Evolutionary conservation across 2,888 invertebrate genomes (phyloP).

Genomic region (Sesia bembeciformis): DNA sequence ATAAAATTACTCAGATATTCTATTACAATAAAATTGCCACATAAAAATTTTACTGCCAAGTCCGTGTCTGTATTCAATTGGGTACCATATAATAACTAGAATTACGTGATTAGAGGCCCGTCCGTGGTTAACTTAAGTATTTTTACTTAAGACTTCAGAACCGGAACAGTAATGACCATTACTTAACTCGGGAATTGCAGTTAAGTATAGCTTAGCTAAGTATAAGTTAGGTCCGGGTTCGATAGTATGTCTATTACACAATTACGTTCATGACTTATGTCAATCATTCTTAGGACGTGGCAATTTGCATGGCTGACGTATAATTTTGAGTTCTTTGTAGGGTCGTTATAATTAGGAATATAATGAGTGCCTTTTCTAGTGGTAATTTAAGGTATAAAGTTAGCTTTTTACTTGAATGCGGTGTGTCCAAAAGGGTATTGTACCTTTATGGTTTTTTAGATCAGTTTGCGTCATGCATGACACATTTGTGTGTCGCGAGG

Average conservation of each 20-base stretch:
- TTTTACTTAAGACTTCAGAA: constrained; percentile 42
- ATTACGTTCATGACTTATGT: constrained; percentile 17
- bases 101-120: constrained; percentile 49
- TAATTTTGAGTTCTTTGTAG: background rate
- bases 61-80: constrained; percentile 43
- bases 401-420: too few species aligned
- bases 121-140: constrained; percentile 32
- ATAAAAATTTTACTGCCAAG: constrained; percentile 6
- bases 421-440: too few species aligned
- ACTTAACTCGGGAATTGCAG: constrained; percentile 35
- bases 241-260: constrained; percentile 12
- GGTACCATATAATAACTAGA: constrained; percentile 42
- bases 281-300: constrained; percentile 17
- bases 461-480: too few species aligned
- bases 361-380: background rate
- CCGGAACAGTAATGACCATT: constrained; percentile 35
- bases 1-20: too few species aligned
- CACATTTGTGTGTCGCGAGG: too few species aligned
- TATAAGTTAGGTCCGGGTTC: constrained; percentile 13
- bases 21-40: too few species aligned
- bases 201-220: constrained; percentile 41
- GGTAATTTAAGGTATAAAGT: too few species aligned
- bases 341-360: background rate
- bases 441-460: too few species aligned
- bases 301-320: constrained; percentile 15